These are phyloP conservation scores for Buphagus erythrorhynchus DNA, from an alignment of 2,797 vertebrate genomes.

Conservation along the genomic window DNA sequence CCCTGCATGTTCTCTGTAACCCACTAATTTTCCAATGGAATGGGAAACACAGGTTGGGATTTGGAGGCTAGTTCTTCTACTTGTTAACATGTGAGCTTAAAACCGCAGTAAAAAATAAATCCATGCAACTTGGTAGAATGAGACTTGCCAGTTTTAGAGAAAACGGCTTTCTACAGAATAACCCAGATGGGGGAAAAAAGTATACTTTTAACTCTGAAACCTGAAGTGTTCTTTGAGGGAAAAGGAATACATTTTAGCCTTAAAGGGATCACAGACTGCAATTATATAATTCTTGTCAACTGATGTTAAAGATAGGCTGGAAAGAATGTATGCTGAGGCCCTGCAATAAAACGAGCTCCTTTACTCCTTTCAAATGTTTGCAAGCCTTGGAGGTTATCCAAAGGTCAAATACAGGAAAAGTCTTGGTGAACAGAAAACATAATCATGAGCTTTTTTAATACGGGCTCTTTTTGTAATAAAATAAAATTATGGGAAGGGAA, in stretches of 20 bases:
- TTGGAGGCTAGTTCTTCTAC: conserved; percentile 22
- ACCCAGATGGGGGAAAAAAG: conserved; percentile 8
- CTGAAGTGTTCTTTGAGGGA: conserved; percentile 89
- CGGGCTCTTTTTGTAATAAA: conserved; percentile 72
- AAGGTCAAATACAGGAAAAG: conserved; percentile 87
- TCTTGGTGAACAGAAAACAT: conserved; percentile 77
- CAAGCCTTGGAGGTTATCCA: conserved; percentile 83
- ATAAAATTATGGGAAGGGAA: conserved; percentile 74
- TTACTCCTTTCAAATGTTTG: conserved; percentile 85
- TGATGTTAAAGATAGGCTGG: conserved; percentile 89
- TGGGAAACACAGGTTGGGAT: conserved; percentile 49
- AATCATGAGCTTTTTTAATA: conserved; percentile 76
- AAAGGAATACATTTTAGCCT: conserved; percentile 81
- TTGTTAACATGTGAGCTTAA: conserved; percentile 57
- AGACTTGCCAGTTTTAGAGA: conserved; percentile 40
- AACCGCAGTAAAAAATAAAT: conserved; percentile 50
- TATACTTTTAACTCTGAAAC: conserved; percentile 75
- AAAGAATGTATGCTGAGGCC: conserved; percentile 83
- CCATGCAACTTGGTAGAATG: not conserved
- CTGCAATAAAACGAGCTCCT: conserved; percentile 81
- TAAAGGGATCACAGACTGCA: conserved; percentile 91
- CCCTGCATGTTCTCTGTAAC: conserved; percentile 15
- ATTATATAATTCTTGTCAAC: conserved; percentile 97
- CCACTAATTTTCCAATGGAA: conserved; percentile 52
- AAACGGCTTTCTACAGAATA: conserved; percentile 33